Base-by-base conservation (phyloP, 1,140 invertebrate genomes). In the Drosophila cardini region DNA sequence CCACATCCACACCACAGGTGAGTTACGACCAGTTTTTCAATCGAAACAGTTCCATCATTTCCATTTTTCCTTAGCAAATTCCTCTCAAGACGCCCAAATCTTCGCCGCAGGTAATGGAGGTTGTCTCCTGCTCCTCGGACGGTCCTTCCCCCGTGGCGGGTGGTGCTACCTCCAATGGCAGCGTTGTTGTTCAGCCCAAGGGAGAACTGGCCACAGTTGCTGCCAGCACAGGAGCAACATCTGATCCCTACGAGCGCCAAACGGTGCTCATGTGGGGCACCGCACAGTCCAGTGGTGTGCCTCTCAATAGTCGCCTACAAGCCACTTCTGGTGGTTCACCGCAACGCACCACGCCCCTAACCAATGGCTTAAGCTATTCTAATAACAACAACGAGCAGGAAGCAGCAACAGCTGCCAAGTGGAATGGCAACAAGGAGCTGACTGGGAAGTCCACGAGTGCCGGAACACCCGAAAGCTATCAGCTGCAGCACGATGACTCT, bases 241-340 rank as follows among this genome's bases (percentile, higher is more conserved):
- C 50, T 9, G 90, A 92, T 70, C 94, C 94, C 63, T 93, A 95
- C 74, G 93, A 94, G 67, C 93, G 96, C 16, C 96, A 97, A 92
- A 97, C 96, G 1, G 96, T 97, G 13, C 93, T 97, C 2, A 97
- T 97, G 96, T 97, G 96, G 96, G 96, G 96, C 81, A 87, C 83
- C 9, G 86, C 95, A 77, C 90, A 91, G 38, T 91, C 90, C 0
- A 91, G 90, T 16, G 86, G 90, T 2, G 77, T 91, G 36, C 90
- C 90, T 1, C 42, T 90, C 0, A 90, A 81, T 8, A 90, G 67
- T 21, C 69, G 46, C 82, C 86, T 40, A 18, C 42, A 92, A 92
- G 91, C 61, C 40, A 36, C 34, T 7, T 45, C 45, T 5, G 62
- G 63, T 11, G 63, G 93, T 45, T 91, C 90, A 1, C 90, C 90